Evolutionary conservation across 2,797 vertebrate species (phyloP).

Genomic region (Buceros bicornis): DNA sequence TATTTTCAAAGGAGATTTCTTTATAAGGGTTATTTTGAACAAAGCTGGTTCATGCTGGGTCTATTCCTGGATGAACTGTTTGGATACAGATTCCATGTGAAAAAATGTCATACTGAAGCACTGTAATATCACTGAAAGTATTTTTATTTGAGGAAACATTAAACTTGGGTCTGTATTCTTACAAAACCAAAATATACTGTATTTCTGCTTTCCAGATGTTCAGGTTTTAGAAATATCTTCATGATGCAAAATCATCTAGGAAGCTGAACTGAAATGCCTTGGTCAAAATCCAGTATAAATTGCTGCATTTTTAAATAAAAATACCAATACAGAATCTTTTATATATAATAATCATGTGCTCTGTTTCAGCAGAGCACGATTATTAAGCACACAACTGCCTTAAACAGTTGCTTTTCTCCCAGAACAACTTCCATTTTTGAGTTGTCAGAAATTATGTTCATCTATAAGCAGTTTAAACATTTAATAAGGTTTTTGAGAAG

Average conservation of each 20-base stretch:
- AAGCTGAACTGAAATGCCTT: background rate
- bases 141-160: background rate
- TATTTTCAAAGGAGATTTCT: background rate
- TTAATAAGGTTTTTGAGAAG: background rate
- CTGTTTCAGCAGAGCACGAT: background rate
- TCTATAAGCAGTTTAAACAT: background rate
- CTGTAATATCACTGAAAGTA: background rate
- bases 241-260: background rate
- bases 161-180: background rate
- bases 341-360: background rate
- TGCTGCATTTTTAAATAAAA: background rate
- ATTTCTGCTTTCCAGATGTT: background rate
- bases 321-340: background rate
- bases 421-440: background rate
- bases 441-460: background rate
- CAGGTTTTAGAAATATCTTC: background rate
- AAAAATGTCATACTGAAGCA: background rate
- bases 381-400: background rate
- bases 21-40: background rate
- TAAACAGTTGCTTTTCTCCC: background rate
- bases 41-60: rapidly evolving
- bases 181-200: background rate
- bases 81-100: background rate
- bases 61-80: background rate
- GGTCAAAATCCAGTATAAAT: background rate